These are phyloP conservation scores for Echeneis naucrates DNA, from an alignment of 2,797 vertebrate genomes.

Conservation along the genomic window DNA sequence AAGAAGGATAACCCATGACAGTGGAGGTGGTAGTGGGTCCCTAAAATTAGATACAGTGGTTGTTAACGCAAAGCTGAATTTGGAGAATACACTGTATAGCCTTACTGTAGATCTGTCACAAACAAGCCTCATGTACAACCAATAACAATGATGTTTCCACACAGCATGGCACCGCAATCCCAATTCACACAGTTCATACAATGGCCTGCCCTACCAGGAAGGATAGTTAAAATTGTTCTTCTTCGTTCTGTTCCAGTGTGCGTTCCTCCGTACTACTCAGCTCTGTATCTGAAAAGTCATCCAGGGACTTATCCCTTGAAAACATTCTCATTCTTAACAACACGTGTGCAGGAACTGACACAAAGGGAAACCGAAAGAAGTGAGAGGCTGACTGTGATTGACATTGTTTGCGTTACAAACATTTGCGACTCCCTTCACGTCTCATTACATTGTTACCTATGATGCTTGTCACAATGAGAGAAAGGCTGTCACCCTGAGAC, in stretches of 20 bases:
- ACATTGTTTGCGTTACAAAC: constrained; percentile 69
- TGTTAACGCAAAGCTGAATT: constrained; percentile 7
- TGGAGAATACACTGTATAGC: background rate
- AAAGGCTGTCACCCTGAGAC: constrained; percentile 63
- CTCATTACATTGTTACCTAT: constrained; percentile 70
- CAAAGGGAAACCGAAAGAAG: constrained; percentile 23
- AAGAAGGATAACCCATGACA: constrained; percentile 19
- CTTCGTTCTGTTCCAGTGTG: constrained; percentile 28
- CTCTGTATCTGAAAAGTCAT: constrained; percentile 34
- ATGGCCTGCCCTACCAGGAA: constrained; percentile 7
- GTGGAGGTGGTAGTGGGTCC: constrained; percentile 9
- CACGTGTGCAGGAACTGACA: constrained; percentile 36
- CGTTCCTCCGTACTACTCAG: constrained; percentile 17
- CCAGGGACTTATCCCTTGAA: constrained; percentile 42
- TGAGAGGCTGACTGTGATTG: constrained; percentile 53
- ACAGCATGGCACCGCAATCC: constrained; percentile 4
- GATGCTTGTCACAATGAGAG: constrained; percentile 63
- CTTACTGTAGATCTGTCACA: constrained; percentile 26
- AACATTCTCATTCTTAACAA: constrained; percentile 22
- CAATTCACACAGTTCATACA: constrained; percentile 10
- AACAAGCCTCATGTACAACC: background rate
- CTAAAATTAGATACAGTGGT: constrained; percentile 10
- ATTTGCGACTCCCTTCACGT: constrained; percentile 63
- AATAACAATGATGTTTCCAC: constrained; percentile 14
- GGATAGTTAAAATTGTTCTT: constrained; percentile 19